Percentiles rank a stretch among this genome's conserved stretches.
Evolutionary conservation across 2,888 invertebrate species (phyloP).

Genomic region (Trichopria drosophilae): DNA sequence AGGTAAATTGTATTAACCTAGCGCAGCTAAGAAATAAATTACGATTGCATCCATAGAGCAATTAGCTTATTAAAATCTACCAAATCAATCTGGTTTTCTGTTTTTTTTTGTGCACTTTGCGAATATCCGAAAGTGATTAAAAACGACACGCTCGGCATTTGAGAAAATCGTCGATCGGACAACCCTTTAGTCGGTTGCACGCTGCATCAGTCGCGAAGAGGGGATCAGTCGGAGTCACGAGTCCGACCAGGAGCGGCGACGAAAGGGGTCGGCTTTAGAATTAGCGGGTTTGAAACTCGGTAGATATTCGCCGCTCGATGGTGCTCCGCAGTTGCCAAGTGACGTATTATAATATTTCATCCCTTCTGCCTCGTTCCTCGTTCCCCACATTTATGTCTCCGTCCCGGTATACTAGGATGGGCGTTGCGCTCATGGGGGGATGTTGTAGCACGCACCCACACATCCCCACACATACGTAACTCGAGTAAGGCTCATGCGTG

Average conservation of each 20-base stretch:
- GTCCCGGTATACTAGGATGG: conserved; percentile 20
- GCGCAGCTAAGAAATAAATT: too few species aligned
- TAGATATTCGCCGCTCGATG: conserved; percentile 48
- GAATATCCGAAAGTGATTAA: too few species aligned
- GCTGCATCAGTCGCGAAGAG: conserved; percentile 4
- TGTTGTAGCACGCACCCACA: too few species aligned
- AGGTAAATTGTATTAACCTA: too few species aligned
- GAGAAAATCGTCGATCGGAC: too few species aligned
- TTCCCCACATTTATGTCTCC: conserved; percentile 31
- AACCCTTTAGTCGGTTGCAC: too few species aligned
- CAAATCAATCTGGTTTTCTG: too few species aligned
- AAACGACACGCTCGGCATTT: too few species aligned
- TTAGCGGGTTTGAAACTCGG: conserved; percentile 52
- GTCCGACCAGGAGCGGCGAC: conserved; percentile 30
- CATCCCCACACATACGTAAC: conserved; percentile 26
- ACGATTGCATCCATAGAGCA: too few species aligned
- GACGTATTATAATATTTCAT: conserved; percentile 58
- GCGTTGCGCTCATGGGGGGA: too few species aligned
- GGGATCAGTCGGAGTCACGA: conserved; percentile 20
- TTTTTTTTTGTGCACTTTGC: too few species aligned
- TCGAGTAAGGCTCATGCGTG: conserved; percentile 28
- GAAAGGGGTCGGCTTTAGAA: conserved; percentile 46
- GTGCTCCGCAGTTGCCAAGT: conserved; percentile 56
- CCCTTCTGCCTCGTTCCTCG: conserved; percentile 37
- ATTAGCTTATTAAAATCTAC: too few species aligned